Percentiles rank a stretch among this genome's conserved stretches.
Conservation (phyloP, 2,888 invertebrate genomes). For the Spilosoma lubricipeda region DNA sequence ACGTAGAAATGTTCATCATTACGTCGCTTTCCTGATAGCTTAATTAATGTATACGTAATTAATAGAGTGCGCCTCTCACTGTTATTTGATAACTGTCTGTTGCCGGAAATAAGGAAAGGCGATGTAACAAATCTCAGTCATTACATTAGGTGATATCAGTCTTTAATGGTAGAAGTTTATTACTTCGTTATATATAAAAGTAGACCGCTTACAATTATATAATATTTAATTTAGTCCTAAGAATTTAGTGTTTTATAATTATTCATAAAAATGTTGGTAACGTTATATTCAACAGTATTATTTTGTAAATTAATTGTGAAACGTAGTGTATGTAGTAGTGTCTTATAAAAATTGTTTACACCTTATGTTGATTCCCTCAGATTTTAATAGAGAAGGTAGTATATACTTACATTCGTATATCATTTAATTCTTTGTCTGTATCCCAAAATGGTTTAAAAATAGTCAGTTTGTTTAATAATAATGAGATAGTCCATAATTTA, state of each 20-base stretch:
- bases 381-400: too few relatives aligned
- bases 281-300: not conserved
- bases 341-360: too few relatives aligned
- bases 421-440: too few relatives aligned
- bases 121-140: not conserved
- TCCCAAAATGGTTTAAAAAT: too few relatives aligned
- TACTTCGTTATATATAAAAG: not conserved
- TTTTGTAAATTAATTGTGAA: too few relatives aligned
- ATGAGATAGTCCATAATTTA: not conserved
- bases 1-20: constrained; percentile 9
- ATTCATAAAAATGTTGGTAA: too few relatives aligned
- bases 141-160: not conserved
- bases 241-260: too few relatives aligned
- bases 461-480: too few relatives aligned
- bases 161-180: not conserved
- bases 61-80: not conserved
- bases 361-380: too few relatives aligned
- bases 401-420: too few relatives aligned
- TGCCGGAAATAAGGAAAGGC: not conserved
- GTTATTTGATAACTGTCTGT: not conserved
- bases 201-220: not conserved
- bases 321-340: too few relatives aligned
- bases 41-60: constrained; percentile 5
- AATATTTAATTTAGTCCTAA: not conserved
- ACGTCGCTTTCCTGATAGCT: constrained; percentile 10